Percentiles rank a stretch among this genome's conserved stretches.
Evolutionary conservation across 2,113 vertebrate genomes (phyloP).

Genomic region (Tragelaphus scriptus): DNA sequence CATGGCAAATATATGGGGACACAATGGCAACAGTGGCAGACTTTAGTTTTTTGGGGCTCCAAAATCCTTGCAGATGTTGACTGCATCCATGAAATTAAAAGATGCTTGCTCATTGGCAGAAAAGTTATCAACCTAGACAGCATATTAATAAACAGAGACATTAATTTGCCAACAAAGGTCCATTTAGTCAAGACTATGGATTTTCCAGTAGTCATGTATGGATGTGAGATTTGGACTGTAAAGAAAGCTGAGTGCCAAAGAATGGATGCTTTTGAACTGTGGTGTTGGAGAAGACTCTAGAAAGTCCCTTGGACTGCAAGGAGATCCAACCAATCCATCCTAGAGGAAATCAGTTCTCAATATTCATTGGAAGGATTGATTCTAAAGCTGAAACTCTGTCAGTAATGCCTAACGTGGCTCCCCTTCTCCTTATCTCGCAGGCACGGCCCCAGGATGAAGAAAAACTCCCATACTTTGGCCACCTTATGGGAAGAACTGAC

Average conservation of each 20-base stretch:
- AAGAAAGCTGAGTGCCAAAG: not conserved
- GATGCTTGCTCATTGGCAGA: not conserved
- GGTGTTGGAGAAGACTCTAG: not conserved
- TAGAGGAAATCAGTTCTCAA: not conserved
- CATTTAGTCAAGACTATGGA: not conserved
- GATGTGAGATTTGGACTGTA: not conserved
- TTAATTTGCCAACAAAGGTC: not conserved
- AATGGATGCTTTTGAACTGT: not conserved
- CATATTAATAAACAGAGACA: not conserved
- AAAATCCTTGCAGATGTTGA: not conserved
- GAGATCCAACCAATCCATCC: not conserved
- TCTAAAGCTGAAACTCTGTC: not conserved
- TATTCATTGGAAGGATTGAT: not conserved
- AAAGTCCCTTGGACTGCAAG: not conserved
- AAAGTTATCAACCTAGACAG: not conserved
- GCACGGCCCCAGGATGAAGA: too few species aligned
- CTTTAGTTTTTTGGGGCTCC: not conserved
- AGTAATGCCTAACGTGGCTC: too few species aligned
- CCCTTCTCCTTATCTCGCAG: too few species aligned
- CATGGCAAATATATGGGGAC: not conserved
- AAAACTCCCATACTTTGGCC: not conserved
- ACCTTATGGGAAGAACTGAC: not conserved
- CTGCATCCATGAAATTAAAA: not conserved
- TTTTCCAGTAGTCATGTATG: not conserved
- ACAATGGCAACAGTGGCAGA: not conserved